phyloP scores from a whole-genome alignment of 2,888 invertebrate species.

The Limulus polyphemus region DNA sequence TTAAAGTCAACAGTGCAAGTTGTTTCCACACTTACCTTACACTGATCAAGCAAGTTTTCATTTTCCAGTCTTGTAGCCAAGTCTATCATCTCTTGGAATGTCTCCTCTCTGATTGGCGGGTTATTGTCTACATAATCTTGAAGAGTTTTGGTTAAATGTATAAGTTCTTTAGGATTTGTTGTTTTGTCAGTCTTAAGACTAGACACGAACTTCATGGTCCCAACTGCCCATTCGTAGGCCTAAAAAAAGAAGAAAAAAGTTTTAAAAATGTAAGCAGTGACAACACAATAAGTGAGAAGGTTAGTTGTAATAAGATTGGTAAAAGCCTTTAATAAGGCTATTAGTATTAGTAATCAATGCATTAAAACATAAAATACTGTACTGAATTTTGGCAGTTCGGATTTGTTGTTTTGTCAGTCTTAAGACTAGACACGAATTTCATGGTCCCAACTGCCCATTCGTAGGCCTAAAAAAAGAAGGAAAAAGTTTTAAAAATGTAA shows the following conservation, averaged over 20 bases:
- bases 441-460: conserved; percentile 51
- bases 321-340: too few species aligned
- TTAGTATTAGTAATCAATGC: too few species aligned
- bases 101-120: conserved; percentile 46
- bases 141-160: conserved; percentile 37
- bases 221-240: conserved; percentile 52
- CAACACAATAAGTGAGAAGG: too few species aligned
- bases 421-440: conserved; percentile 44
- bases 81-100: conserved; percentile 53
- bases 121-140: conserved; percentile 45
- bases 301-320: too few species aligned
- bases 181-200: conserved; percentile 42
- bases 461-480: conserved; percentile 42
- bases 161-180: conserved; percentile 22
- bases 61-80: conserved; percentile 50
- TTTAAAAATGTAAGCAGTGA: too few species aligned
- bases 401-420: conserved; percentile 37
- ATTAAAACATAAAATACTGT: too few species aligned
- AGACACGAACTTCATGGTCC: conserved; percentile 45
- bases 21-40: conserved; percentile 28
- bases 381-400: too few species aligned
- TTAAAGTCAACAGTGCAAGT: too few species aligned
- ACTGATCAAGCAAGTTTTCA: conserved; percentile 57
- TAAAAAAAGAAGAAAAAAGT: conserved; percentile 28
- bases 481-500: too few species aligned